A percentile compares a stretch with the other conserved stretches of the same genome.
Evolutionary conservation across 2,888 invertebrate genomes (phyloP).

Genomic region (Brachycybe producta): DNA sequence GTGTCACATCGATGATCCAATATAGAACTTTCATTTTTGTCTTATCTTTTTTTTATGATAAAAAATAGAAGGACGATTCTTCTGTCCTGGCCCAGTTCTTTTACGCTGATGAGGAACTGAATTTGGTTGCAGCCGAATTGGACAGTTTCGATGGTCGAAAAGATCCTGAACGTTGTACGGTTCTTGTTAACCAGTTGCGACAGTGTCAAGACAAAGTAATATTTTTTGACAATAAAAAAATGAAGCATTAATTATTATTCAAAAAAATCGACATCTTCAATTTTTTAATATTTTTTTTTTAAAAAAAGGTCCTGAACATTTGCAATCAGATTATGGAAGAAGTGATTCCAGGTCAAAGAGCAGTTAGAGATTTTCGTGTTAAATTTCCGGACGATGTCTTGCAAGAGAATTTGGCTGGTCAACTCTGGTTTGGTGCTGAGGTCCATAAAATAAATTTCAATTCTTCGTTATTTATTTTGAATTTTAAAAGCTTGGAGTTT

Average conservation of each 20-base stretch:
- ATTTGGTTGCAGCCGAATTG: constrained; percentile 85
- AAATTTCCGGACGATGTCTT: constrained; percentile 98
- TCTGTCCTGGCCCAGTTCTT: constrained; percentile 91
- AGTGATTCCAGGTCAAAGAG: constrained; percentile 66
- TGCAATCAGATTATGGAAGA: constrained; percentile 94
- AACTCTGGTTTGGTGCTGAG: constrained; percentile 99
- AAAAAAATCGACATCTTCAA: neutral
- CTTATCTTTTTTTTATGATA: too few species aligned
- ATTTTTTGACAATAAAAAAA: too few species aligned
- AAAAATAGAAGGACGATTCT: constrained; percentile 84
- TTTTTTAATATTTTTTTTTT: constrained; percentile 6
- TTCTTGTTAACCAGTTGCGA: constrained; percentile 83
- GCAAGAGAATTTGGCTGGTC: constrained; percentile 94
- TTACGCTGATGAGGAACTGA: constrained; percentile 93
- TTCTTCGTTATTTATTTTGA: too few species aligned
- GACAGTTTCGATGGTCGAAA: constrained; percentile 99
- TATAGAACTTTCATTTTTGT: too few species aligned
- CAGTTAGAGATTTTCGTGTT: constrained; percentile 85
- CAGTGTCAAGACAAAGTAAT: constrained; percentile 66
- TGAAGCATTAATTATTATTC: neutral
- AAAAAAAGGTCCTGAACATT: constrained; percentile 65
- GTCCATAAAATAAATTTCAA: constrained; percentile 42
- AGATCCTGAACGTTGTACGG: constrained; percentile 91
- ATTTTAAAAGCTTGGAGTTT: neutral
- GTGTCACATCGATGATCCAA: too few species aligned